phyloP scores from a whole-genome alignment of 2,888 invertebrate genomes.

The Arctia plantaginis region DNA sequence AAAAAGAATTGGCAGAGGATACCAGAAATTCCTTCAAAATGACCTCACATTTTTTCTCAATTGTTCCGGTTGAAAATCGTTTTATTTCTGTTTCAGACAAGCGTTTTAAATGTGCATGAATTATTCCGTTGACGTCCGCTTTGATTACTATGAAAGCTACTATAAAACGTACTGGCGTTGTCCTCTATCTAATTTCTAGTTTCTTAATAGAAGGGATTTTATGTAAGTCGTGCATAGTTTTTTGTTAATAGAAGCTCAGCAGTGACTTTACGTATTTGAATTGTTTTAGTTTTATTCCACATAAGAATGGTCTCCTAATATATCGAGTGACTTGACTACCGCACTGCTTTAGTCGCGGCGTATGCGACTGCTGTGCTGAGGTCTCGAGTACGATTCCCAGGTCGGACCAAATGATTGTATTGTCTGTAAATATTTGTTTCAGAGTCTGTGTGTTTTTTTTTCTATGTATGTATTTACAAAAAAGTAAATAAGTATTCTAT shows the following conservation, averaged over 20 bases:
- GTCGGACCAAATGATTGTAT: too few relatives aligned
- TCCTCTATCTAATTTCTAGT: neutral
- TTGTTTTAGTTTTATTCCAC: neutral
- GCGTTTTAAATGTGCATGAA: constrained; percentile 23
- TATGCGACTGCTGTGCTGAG: too few relatives aligned
- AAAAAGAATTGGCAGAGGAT: constrained; percentile 38
- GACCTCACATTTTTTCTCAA: constrained; percentile 32
- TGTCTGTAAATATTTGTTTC: too few relatives aligned
- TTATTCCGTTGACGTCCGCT: constrained; percentile 2
- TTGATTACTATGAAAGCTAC: constrained; percentile 1
- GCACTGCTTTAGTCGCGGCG: too few relatives aligned
- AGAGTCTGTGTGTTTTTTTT: too few relatives aligned
- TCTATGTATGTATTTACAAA: too few relatives aligned
- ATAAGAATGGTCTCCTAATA: neutral
- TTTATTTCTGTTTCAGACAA: constrained; percentile 37
- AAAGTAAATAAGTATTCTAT: too few relatives aligned
- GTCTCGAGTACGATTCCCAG: too few relatives aligned
- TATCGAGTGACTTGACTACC: too few relatives aligned
- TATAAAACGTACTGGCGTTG: neutral
- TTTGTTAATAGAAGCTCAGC: neutral
- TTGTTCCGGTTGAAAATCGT: constrained; percentile 22
- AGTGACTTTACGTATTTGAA: neutral
- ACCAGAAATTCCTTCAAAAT: constrained; percentile 34
- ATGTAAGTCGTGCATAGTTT: neutral
- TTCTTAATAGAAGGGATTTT: neutral